Percentiles rank a stretch among this genome's conserved stretches.
Conservation (phyloP, 1,140 invertebrate species). For the Mizuhopecten yessoensis region DNA sequence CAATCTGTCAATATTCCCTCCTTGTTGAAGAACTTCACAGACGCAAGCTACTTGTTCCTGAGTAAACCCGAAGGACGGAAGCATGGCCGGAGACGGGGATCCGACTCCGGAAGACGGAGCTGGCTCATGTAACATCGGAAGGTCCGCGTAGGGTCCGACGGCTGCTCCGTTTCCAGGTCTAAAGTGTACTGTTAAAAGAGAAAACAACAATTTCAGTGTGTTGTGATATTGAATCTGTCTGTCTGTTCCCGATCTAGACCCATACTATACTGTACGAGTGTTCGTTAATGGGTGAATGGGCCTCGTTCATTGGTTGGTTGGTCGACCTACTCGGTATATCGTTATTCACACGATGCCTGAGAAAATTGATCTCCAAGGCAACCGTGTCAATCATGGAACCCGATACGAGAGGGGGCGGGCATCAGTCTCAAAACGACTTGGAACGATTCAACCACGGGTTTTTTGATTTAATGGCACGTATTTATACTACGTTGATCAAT, state of each 20-base stretch:
- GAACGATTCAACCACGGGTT: neutral
- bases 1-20: slow-evolving; percentile 97
- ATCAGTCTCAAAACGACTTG: slow-evolving; percentile 41
- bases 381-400: slow-evolving; percentile 82
- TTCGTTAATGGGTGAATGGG: slow-evolving; percentile 75
- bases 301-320: slow-evolving; percentile 76
- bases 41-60: slow-evolving; percentile 99
- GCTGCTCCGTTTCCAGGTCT: slow-evolving; percentile 75
- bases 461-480: neutral
- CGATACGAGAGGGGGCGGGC: slow-evolving; percentile 73
- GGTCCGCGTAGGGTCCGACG: slow-evolving; percentile 69
- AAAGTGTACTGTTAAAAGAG: slow-evolving; percentile 74
- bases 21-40: slow-evolving; percentile 98
- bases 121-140: slow-evolving; percentile 80
- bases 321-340: slow-evolving; percentile 77
- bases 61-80: slow-evolving; percentile 97
- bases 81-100: slow-evolving; percentile 86
- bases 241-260: slow-evolving; percentile 59
- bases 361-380: slow-evolving; percentile 80
- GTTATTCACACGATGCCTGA: slow-evolving; percentile 77
- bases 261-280: slow-evolving; percentile 62
- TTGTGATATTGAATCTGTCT: slow-evolving; percentile 62
- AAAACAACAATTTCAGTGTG: slow-evolving; percentile 59
- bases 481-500: slow-evolving; percentile 7
- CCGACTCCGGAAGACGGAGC: slow-evolving; percentile 73